These are phyloP conservation scores for Chrysolina haemoptera DNA, from an alignment of 2,888 invertebrate genomes.

Conservation along the genomic window DNA sequence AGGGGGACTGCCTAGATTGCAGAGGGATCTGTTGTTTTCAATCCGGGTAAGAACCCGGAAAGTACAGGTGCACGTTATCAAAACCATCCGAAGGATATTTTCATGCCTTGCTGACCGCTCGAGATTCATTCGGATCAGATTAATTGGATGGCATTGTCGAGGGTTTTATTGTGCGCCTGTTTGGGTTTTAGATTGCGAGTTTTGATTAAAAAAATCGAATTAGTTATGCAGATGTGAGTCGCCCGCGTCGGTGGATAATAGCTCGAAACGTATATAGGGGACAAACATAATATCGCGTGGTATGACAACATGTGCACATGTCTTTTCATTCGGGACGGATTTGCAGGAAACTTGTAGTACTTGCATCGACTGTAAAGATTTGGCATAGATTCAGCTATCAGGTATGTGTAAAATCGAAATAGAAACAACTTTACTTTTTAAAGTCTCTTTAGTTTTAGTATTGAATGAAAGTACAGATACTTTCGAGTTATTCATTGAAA, in stretches of 20 bases:
- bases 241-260: slow-evolving; percentile 24
- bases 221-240: slow-evolving; percentile 46
- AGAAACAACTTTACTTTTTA: too few relatives aligned
- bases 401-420: not conserved
- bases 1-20: slow-evolving; percentile 1
- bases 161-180: slow-evolving; percentile 48
- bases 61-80: slow-evolving; percentile 59
- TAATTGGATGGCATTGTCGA: slow-evolving; percentile 49
- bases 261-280: slow-evolving; percentile 37
- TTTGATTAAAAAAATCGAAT: slow-evolving; percentile 51
- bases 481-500: too few relatives aligned
- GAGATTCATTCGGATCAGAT: slow-evolving; percentile 52
- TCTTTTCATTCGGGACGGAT: not conserved
- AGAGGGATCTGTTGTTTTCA: slow-evolving; percentile 1
- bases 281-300: slow-evolving; percentile 35
- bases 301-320: slow-evolving; percentile 29
- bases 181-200: slow-evolving; percentile 47
- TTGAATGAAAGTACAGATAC: too few relatives aligned
- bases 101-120: slow-evolving; percentile 61
- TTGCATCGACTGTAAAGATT: not conserved
- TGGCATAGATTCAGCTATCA: not conserved
- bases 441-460: too few relatives aligned
- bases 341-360: not conserved
- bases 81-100: slow-evolving; percentile 59
- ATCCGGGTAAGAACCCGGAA: slow-evolving; percentile 47